Conservation (phyloP, 1,140 invertebrate genomes). For the Pentalonia nigronervosa region DNA sequence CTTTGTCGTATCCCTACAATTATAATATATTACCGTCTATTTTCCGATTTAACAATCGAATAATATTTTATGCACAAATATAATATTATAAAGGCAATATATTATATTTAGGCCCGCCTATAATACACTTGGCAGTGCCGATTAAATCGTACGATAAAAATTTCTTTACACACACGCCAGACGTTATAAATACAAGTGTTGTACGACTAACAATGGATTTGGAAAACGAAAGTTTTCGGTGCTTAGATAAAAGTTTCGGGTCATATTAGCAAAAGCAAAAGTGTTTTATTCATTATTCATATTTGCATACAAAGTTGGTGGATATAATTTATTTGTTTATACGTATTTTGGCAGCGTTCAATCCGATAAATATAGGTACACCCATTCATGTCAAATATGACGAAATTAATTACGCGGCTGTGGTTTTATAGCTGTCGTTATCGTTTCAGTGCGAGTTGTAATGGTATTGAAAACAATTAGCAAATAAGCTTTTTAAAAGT, state of each 20-base stretch:
- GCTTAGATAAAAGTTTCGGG: not conserved
- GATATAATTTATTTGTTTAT: not conserved
- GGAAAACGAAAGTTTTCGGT: not conserved
- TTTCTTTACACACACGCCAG: not conserved
- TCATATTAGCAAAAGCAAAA: not conserved
- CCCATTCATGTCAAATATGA: not conserved
- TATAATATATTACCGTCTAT: not conserved
- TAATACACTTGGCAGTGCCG: not conserved
- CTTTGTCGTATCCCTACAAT: not conserved
- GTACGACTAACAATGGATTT: not conserved
- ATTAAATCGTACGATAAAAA: not conserved
- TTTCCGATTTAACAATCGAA: not conserved
- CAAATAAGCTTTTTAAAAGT: not conserved
- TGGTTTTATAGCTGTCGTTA: not conserved
- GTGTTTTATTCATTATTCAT: not conserved
- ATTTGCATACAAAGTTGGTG: not conserved
- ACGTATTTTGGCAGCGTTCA: not conserved
- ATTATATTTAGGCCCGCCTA: not conserved
- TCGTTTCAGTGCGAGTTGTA: not conserved
- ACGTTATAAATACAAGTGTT: not conserved
- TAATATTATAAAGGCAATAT: no score
- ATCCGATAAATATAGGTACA: slow-evolving; percentile 3
- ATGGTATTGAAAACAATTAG: not conserved
- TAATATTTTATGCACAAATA: not conserved
- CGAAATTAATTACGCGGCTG: not conserved